These are phyloP conservation scores for Plumapathes pennacea DNA, from an alignment of 92 coral and sea anemone genomes.

Conservation along the genomic window DNA sequence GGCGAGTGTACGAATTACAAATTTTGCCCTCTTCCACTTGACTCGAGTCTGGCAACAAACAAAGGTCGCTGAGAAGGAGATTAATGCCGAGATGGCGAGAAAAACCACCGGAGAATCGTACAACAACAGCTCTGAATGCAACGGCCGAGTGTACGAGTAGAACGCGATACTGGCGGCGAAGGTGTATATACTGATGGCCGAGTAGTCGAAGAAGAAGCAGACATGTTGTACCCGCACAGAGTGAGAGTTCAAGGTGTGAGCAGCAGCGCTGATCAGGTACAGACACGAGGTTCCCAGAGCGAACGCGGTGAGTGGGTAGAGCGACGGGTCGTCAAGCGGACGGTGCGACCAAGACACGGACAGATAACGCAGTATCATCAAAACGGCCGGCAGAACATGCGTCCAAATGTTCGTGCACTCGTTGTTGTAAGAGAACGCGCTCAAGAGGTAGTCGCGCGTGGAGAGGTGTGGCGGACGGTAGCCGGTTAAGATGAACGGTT, in stretches of 20 bases:
- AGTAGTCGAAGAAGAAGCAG: slow-evolving; percentile 78
- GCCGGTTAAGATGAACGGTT: slow-evolving; percentile 49
- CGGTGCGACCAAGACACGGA: slow-evolving; percentile 47
- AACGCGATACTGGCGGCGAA: slow-evolving; percentile 73
- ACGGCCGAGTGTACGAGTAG: slow-evolving; percentile 66
- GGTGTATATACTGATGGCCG: slow-evolving; percentile 72
- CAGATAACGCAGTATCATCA: slow-evolving; percentile 39
- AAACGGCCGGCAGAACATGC: slow-evolving; percentile 51
- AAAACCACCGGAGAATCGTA: slow-evolving; percentile 62
- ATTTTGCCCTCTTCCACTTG: slow-evolving; percentile 50
- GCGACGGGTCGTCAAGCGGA: slow-evolving; percentile 47
- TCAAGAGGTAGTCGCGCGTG: slow-evolving; percentile 50
- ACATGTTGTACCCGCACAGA: slow-evolving; percentile 65
- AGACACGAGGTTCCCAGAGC: slow-evolving; percentile 64
- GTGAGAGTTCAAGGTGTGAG: slow-evolving; percentile 79
- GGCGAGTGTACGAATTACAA: slow-evolving; percentile 58
- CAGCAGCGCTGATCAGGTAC: slow-evolving; percentile 62
- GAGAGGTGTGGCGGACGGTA: slow-evolving; percentile 65
- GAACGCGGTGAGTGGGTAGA: slow-evolving; percentile 61
- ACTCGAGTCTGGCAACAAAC: slow-evolving; percentile 74
- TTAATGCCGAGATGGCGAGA: slow-evolving; percentile 49
- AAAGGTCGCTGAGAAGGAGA: slow-evolving; percentile 58
- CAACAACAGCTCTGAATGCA: slow-evolving; percentile 34
- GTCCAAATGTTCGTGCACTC: slow-evolving; percentile 79
- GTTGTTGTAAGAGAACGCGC: slow-evolving; percentile 53